These are phyloP conservation scores for Paramormyrops hopkinsi DNA, from an alignment of 2,797 vertebrate genomes.

Conservation along the genomic window DNA sequence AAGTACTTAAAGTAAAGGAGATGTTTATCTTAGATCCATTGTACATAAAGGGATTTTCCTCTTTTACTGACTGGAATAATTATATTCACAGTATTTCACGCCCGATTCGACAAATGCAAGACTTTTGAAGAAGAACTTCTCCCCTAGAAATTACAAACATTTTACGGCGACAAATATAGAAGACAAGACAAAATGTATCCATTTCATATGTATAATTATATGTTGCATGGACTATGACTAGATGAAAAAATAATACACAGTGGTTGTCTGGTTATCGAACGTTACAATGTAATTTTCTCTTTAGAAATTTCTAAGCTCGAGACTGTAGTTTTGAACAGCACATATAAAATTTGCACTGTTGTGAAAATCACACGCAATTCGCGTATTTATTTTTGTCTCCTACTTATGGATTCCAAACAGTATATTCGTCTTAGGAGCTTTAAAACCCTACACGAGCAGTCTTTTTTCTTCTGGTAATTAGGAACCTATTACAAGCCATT, in stretches of 20 bases:
- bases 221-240: background rate
- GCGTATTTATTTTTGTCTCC: background rate
- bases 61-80: background rate
- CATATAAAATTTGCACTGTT: background rate
- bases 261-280: background rate
- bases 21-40: background rate
- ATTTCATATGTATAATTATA: background rate
- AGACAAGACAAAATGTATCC: background rate
- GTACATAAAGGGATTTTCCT: background rate
- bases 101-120: background rate
- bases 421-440: slow-evolving; percentile 65
- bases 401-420: slow-evolving; percentile 17
- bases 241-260: background rate
- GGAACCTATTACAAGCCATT: slow-evolving; percentile 97
- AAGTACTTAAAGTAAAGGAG: background rate
- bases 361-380: background rate
- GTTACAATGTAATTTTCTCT: background rate
- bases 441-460: slow-evolving; percentile 68
- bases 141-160: background rate
- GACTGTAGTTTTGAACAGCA: background rate
- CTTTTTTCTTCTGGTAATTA: slow-evolving; percentile 86
- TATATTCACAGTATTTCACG: background rate
- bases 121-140: background rate
- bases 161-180: background rate
- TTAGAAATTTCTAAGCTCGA: background rate